Evolutionary conservation across 2,113 vertebrate genomes (phyloP), one percentile per base, ranked within the genome.

Genomic region (Leucopsar rothschildi): DNA sequence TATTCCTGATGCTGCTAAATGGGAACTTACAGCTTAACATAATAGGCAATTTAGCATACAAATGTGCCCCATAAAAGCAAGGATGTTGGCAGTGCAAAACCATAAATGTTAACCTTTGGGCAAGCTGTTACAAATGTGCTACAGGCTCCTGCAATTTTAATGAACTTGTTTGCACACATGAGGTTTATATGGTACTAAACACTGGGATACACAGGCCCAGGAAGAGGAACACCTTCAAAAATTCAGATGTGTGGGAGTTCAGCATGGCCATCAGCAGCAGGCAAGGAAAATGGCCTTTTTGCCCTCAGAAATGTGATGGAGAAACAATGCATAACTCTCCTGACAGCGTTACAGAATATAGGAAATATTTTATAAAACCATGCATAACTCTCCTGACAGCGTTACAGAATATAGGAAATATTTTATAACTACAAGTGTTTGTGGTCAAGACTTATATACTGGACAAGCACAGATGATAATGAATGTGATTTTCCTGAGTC

Each of bases 1-100:
- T 97, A 94, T 97, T 98, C 96, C 97, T 96, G 96, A 97, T 97
- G 88, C 82, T 97, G 83, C 97, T 98, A 97, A 98, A 97, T 97
- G 94, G 92, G 92, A 97, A 96, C 92, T 96, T 94, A 93, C 70
- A 97, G 81, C 90, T 98, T 97, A 98, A 97, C 95, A 97, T 97
- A 98, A 98, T 97, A 97, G 97, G 88, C 96, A 97, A 98, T 98
- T 98, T 98, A 98, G 95, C 97, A 98, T 97, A 97, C 97, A 98
- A 98, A 98, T 98, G 96, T 97, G 81, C 95, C 92, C 94, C 95
- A 98, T 98, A 98, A 98, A 98, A 97, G 79, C 92, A 92, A 95
- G 96, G 93, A 97, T 97, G 97, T 97, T 97, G 96, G 95, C 96
- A 96, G 82, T 96, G 96, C 85, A 97, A 96, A 98, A 96, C 96